These are phyloP conservation scores for Oryctolagus cuniculus DNA, from an alignment of 2,113 vertebrate species.

Conservation along the genomic window mOryCun1.1 NC_091442.1:120506501-120507000, in stretches of 20 bases:
- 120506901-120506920: neutral
- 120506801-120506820: neutral
- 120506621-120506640: too few species aligned
- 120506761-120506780: accelerated
- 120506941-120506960: neutral
- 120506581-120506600: neutral
- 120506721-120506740: too few species aligned
- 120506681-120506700: too few species aligned
- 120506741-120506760: too few species aligned
- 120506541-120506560: neutral
- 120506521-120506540: neutral
- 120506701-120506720: too few species aligned
- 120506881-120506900: neutral
- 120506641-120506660: too few species aligned
- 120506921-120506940: neutral
- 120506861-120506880: neutral
- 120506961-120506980: neutral
- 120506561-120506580: neutral
- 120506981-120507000: neutral
- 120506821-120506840: neutral
- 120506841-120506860: neutral
- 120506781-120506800: neutral
- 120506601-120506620: too few species aligned
- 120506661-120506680: too few species aligned
- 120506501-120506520: neutral